phyloP scores from a whole-genome alignment of 2,888 invertebrate species.

The Dendrolimus pini region DNA sequence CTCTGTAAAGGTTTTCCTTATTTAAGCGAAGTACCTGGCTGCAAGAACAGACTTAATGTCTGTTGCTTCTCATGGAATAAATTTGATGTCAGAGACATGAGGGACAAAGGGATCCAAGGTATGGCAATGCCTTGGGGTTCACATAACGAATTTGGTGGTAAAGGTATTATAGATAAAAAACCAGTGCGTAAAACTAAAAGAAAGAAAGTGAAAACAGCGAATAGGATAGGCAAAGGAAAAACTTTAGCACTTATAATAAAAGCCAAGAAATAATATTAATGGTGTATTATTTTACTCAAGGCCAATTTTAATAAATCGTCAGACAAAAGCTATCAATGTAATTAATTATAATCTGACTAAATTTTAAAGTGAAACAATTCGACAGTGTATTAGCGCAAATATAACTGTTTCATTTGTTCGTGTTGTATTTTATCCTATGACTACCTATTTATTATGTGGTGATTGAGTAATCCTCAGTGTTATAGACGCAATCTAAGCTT shows the following conservation, averaged over 20 bases:
- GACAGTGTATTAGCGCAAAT: too few species aligned
- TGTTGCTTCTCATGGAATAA: conserved; percentile 62
- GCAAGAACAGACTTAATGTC: conserved; percentile 45
- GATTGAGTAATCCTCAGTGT: too few species aligned
- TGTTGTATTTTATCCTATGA: too few species aligned
- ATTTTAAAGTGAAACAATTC: too few species aligned
- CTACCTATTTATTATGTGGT: too few species aligned
- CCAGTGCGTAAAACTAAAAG: conserved; percentile 2
- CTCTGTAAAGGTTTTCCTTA: conserved; percentile 43
- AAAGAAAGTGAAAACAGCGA: conserved; percentile 3
- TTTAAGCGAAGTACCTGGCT: conserved; percentile 48
- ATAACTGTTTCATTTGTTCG: too few species aligned
- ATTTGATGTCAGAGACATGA: conserved; percentile 37
- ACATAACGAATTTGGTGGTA: conserved; percentile 34
- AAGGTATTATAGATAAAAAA: conserved; percentile 32
- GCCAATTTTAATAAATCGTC: too few species aligned
- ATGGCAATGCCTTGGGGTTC: conserved; percentile 41
- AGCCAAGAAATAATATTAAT: neutral
- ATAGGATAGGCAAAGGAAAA: conserved; percentile 4
- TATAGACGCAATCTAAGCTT: too few species aligned
- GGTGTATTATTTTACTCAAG: too few species aligned
- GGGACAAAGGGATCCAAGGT: conserved; percentile 33
- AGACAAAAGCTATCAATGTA: too few species aligned
- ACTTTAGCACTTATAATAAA: conserved; percentile 16
- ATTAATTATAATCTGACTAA: too few species aligned